These are phyloP conservation scores for Toxotes lorentzi DNA, from an alignment of 2,797 vertebrate genomes.

Conservation along the genomic window DNA sequence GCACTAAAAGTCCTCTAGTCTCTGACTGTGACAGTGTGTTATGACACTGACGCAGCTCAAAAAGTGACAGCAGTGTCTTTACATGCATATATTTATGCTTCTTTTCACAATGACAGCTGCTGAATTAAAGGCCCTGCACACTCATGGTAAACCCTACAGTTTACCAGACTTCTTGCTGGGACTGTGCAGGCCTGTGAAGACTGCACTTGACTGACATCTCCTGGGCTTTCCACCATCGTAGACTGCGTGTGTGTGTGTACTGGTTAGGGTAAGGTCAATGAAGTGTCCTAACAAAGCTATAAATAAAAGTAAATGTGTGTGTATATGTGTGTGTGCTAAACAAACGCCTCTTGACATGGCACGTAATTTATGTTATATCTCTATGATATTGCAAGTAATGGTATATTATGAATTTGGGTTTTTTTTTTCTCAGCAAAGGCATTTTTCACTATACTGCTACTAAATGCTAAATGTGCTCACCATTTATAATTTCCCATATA, in stretches of 20 bases:
- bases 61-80: neutral
- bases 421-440: neutral
- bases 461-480: neutral
- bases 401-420: neutral
- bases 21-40: neutral
- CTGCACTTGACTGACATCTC: neutral
- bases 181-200: neutral
- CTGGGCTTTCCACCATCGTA: neutral
- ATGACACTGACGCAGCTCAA: neutral
- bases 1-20: neutral
- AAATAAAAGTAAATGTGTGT: neutral
- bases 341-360: neutral
- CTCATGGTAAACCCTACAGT: neutral
- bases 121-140: neutral
- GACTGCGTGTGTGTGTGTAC: too few relatives aligned
- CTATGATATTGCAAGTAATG: neutral
- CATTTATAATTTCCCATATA: neutral
- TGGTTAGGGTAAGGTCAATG: too few relatives aligned
- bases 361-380: slow-evolving; percentile 4
- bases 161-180: neutral
- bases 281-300: too few relatives aligned
- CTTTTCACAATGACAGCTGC: neutral
- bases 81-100: too few relatives aligned
- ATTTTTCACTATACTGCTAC: neutral
- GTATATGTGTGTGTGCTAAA: neutral